Base-by-base conservation (phyloP, 2,113 vertebrate genomes). In the Solea solea region DNA sequence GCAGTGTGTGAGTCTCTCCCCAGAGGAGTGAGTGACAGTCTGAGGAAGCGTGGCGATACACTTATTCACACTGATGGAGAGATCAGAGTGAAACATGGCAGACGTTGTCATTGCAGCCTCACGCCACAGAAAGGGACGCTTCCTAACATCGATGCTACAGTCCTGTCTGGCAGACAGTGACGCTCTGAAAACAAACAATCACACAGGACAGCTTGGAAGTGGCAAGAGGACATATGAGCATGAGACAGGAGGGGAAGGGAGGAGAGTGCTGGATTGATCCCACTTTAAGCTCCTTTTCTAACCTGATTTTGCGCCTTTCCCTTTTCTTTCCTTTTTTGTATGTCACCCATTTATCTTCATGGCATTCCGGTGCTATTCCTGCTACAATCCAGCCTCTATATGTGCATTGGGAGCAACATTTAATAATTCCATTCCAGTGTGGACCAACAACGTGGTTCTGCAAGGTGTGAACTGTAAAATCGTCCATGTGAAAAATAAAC, bases 71-170 rank as follows among this genome's bases (percentile, higher is more conserved):
- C 84, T 90, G 92, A 92, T 92, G 86, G 90, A 87, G 86, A 93
- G 90, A 93, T 93, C 88, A 92, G 85, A 90, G 92, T 84, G 70
- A 90, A 91, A 90, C 91, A 92, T 85, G 85, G 81, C 89, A 89
- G 88, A 84, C 76, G 70, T 90, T 92, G 89, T 90, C 87, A 83
- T 80, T 79, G 86, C 76, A 88, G 86, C 86, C 79, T 88, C 75
- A 87, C 81, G 82, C 85, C 86, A 88, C 81, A 89, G 82, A 88
- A 84, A 85, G 70, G 76, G 74, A 82, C 48, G 66, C 79, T 72
- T 88, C 84, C 81, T 67, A 57, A 83, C 80, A 71, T 39, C 77
- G 75, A 84, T 80, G 84, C 78, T 78, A 60, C 78, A 48, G 72
- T 81, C 69, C 70, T 76, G 87, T 78, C 69, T 87, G 76, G 68